A percentile compares a stretch with the other conserved stretches of the same genome.
phyloP scores from a whole-genome alignment of 2,797 vertebrate genomes.

The Lates japonicus region DNA sequence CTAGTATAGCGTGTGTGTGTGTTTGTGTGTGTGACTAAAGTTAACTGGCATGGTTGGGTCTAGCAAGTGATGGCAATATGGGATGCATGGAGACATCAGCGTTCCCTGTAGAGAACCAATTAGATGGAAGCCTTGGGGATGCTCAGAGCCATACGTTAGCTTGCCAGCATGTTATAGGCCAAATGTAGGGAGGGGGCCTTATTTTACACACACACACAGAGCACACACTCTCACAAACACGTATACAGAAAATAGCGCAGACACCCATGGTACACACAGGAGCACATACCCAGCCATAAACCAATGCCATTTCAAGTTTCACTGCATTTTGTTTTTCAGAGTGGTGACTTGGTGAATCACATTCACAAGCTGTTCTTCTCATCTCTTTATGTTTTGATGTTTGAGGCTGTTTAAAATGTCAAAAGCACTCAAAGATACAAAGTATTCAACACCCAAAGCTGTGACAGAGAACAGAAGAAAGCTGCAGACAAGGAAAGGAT shows the following conservation, averaged over 20 bases:
- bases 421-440: slow-evolving; percentile 40
- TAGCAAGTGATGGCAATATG: slow-evolving; percentile 46
- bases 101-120: slow-evolving; percentile 65
- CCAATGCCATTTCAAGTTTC: slow-evolving; percentile 28
- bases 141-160: slow-evolving; percentile 56
- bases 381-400: slow-evolving; percentile 35
- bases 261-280: not conserved
- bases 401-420: slow-evolving; percentile 40
- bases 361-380: slow-evolving; percentile 21
- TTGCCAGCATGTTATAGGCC: slow-evolving; percentile 55
- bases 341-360: slow-evolving; percentile 16
- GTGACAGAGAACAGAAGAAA: slow-evolving; percentile 23
- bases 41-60: slow-evolving; percentile 45
- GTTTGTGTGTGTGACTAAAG: slow-evolving; percentile 50
- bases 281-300: slow-evolving; percentile 10
- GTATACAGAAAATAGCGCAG: not conserved
- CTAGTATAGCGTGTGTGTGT: not conserved
- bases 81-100: slow-evolving; percentile 46
- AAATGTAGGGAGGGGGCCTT: slow-evolving; percentile 8
- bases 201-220: slow-evolving; percentile 5
- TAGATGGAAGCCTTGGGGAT: slow-evolving; percentile 56
- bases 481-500: not conserved
- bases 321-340: slow-evolving; percentile 36
- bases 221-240: not conserved
- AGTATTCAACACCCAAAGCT: slow-evolving; percentile 8